Base-by-base conservation (phyloP, 1,140 invertebrate species). In the Zaprionus ornatus region DNA sequence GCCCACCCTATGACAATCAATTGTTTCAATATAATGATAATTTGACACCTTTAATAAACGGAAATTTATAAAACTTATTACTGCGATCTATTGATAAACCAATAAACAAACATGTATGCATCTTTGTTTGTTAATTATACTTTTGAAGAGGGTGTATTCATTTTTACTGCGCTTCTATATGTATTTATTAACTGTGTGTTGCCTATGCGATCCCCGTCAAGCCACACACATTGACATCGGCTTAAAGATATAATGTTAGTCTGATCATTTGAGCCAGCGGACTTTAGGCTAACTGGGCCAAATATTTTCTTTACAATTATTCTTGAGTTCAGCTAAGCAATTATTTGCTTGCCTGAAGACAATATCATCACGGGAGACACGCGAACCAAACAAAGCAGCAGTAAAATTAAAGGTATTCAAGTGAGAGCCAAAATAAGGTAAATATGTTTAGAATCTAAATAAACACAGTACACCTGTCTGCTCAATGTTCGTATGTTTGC, bases 351-450 rank as follows among this genome's bases (percentile, higher is more conserved):
- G 42, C 42, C 50, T 17, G 15, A 70, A 70, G 55, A 63, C 50
- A 63, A 61, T 69, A 45, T 61, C 35, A 40, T 37, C 15, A 27
- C 15, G 37, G 37, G 19, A 60, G 60, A 77, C 70, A 83, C 67
- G 74, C 73, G 42, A 64, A 61, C 42, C 65, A 75, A 81, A 81
- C 70, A 80, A 57, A 63, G 72, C 64, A 64, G 37, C 19, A 68
- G 52, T 52, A 54, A 37, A 65, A 73, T 21, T 52, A 19, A 25
- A n/a, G 50, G 19, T 42, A 32, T n/a, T 35, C 52, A 55, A 52
- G 29, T 13, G 13, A 60, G 60, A 65, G 2, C 32, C 12, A 67
- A 60, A 67, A 54, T 19, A 13, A 57, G 25, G 21, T 19, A 64
- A 40, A 32, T 55, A 55, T 54, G 6, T 54, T 12, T 54, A 23